Conservation (phyloP, 2,797 vertebrate species). For the Lagorchestes hirsutus region DNA sequence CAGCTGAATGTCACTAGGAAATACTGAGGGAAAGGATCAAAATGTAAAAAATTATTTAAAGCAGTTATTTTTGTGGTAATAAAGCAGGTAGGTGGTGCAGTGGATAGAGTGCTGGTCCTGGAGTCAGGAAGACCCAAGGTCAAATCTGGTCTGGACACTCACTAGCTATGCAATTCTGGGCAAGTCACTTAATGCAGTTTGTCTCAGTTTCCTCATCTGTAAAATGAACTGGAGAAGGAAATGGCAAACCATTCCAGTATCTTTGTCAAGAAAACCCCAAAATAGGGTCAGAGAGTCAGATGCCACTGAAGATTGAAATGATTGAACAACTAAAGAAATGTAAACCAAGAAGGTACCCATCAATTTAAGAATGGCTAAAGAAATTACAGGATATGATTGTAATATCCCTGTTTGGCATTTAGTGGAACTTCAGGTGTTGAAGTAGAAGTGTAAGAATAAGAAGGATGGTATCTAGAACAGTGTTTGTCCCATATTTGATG, state of each 20-base stretch:
- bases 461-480: neutral
- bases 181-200: neutral
- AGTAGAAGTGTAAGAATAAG: neutral
- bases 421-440: conserved; percentile 51
- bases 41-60: neutral
- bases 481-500: neutral
- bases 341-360: neutral
- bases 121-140: neutral
- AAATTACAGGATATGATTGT: neutral
- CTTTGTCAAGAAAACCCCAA: neutral
- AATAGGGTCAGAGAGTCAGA: neutral
- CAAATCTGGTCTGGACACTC: neutral
- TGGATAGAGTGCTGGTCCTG: neutral
- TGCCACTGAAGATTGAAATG: neutral
- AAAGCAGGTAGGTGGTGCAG: neutral
- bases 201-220: neutral
- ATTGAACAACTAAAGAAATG: neutral
- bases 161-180: neutral
- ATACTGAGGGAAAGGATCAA: neutral
- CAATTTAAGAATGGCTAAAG: neutral
- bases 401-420: conserved; percentile 48
- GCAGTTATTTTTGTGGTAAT: neutral
- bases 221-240: neutral
- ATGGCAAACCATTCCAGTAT: neutral
- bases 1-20: conserved; percentile 40